phyloP scores from a whole-genome alignment of 2,797 vertebrate species.

The Phataginus tetradactyla region DNA sequence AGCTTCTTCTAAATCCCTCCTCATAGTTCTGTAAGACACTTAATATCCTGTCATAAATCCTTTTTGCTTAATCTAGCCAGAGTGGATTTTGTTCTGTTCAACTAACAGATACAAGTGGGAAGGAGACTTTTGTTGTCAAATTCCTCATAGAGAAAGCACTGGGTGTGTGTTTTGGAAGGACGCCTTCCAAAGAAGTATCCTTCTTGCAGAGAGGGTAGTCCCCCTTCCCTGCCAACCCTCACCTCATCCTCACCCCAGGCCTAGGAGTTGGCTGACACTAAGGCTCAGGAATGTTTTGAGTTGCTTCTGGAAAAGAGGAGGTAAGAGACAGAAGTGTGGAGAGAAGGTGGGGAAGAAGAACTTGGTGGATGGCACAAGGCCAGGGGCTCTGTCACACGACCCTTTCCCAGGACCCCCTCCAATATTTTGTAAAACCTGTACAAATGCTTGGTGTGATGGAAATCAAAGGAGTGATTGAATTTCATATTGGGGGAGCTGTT shows the following conservation, averaged over 20 bases:
- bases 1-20: slow-evolving; percentile 61
- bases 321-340: background rate
- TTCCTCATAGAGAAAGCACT: background rate
- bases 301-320: background rate
- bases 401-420: background rate
- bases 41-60: slow-evolving; percentile 50
- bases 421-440: slow-evolving; percentile 29
- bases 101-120: background rate
- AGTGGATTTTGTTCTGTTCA: slow-evolving; percentile 58
- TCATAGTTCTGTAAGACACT: slow-evolving; percentile 41
- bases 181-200: background rate
- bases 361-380: background rate
- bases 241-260: no score
- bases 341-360: background rate
- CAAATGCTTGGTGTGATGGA: background rate
- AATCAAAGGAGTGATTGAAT: slow-evolving; percentile 19
- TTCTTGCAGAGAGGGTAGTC: background rate
- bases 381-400: background rate
- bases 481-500: background rate
- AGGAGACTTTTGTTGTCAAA: background rate
- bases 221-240: background rate
- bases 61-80: slow-evolving; percentile 8
- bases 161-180: background rate
- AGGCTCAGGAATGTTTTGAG: background rate
- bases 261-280: background rate